Percentiles rank a stretch among this genome's conserved stretches.
phyloP scores from a whole-genome alignment of 1,140 invertebrate genomes.

The Potamilus streckersoni region DNA sequence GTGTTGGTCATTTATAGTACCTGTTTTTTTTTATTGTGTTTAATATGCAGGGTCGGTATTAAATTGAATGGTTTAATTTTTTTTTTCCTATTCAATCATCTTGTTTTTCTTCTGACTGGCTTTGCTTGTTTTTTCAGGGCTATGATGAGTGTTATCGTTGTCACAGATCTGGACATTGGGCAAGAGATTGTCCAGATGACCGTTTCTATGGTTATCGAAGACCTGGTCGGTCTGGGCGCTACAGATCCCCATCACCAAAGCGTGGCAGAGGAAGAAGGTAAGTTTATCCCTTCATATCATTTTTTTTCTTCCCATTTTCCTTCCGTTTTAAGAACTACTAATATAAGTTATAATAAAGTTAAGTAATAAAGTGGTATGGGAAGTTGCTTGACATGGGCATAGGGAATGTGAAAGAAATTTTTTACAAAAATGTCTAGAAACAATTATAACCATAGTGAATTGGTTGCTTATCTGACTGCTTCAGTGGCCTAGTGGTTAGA shows the following conservation, averaged over 20 bases:
- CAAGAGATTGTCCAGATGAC: constrained; percentile 67
- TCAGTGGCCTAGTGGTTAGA: too few species aligned
- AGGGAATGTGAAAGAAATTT: neutral
- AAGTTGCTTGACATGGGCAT: neutral
- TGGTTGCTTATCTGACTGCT: too few species aligned
- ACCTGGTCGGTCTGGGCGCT: constrained; percentile 36
- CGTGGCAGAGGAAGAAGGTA: constrained; percentile 41
- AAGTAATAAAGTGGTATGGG: neutral
- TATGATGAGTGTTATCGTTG: constrained; percentile 69
- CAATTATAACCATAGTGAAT: too few species aligned
- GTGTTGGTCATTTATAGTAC: neutral
- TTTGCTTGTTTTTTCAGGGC: constrained; percentile 35
- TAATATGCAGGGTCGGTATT: neutral
- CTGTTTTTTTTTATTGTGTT: neutral
- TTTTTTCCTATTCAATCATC: too few species aligned
- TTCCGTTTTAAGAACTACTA: neutral
- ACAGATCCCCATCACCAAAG: constrained; percentile 47
- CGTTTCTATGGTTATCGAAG: constrained; percentile 49
- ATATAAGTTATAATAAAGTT: neutral
- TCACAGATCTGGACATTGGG: constrained; percentile 67
- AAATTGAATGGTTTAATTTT: neutral
- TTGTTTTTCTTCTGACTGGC: neutral
- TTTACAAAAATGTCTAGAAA: too few species aligned
- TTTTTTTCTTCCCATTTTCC: neutral
- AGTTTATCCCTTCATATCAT: neutral